These are phyloP conservation scores for Heliocidaris tuberculata DNA, from an alignment of 35 echinoderm and acorn worm species.

Conservation along the genomic window DNA sequence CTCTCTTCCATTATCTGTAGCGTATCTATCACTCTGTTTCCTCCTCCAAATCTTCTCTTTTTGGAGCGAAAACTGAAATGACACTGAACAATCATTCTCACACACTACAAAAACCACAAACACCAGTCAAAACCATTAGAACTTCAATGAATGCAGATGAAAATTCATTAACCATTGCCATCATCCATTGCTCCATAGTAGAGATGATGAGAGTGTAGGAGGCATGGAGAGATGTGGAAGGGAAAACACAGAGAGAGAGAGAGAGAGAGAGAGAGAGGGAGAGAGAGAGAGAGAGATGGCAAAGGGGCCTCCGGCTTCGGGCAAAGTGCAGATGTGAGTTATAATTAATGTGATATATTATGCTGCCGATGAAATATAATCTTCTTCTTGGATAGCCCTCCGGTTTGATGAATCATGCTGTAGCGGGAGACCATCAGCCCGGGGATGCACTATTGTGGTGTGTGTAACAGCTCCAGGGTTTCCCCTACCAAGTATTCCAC, in stretches of 20 bases:
- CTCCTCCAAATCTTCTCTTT: no score
- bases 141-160: constrained; percentile 34
- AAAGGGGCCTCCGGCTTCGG: not conserved
- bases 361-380: constrained; percentile 55
- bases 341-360: constrained; percentile 55
- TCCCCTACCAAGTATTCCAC: not conserved
- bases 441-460: constrained; percentile 26
- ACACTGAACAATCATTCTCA: not conserved
- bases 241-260: not conserved
- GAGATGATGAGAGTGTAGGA: not conserved
- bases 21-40: not conserved
- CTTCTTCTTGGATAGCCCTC: constrained; percentile 20
- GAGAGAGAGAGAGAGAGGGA: no score
- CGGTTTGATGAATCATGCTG: constrained; percentile 38
- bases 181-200: not conserved
- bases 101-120: not conserved
- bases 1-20: not conserved
- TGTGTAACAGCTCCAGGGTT: constrained; percentile 21
- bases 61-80: not conserved
- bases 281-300: not conserved
- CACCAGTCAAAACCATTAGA: not conserved
- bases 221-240: not conserved
- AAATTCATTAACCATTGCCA: not conserved
- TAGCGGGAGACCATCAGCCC: not conserved
- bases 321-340: constrained; percentile 40